Evolutionary conservation across 2,113 vertebrate species (phyloP).

Genomic region (Stegastes partitus): DNA sequence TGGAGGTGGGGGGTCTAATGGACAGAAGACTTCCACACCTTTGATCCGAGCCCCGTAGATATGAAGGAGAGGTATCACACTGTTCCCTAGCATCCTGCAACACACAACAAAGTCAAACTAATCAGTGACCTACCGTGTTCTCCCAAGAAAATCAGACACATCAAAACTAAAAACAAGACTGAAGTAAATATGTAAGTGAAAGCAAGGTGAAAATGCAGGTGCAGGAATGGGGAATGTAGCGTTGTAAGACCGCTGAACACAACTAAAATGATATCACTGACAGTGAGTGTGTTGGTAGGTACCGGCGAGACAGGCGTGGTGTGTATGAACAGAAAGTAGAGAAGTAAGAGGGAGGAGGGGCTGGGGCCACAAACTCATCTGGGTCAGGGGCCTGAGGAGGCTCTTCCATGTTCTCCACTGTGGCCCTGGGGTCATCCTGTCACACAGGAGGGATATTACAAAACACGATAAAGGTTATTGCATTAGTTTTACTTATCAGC

Average conservation of each 20-base stretch:
- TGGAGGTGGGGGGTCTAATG: conserved; percentile 87
- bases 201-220: too few relatives aligned
- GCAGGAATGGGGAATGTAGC: too few relatives aligned
- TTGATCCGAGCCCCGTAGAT: conserved; percentile 85
- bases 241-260: too few relatives aligned
- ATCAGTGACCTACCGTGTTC: too few relatives aligned
- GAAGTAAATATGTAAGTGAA: too few relatives aligned
- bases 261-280: too few relatives aligned
- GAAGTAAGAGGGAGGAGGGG: conserved; percentile 90
- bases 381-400: conserved; percentile 77
- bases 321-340: conserved; percentile 85
- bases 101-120: not conserved
- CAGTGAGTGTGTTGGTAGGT: conserved; percentile 26
- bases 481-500: too few relatives aligned
- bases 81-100: conserved; percentile 78
- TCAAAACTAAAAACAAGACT: too few relatives aligned
- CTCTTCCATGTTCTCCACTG: conserved; percentile 85
- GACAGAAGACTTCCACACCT: conserved; percentile 88
- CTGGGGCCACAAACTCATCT: conserved; percentile 87
- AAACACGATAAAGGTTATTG: too few relatives aligned
- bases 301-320: conserved; percentile 83
- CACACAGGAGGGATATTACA: conserved; percentile 4
- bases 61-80: conserved; percentile 85
- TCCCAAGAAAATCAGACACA: too few relatives aligned
- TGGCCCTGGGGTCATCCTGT: conserved; percentile 84